A percentile compares a stretch with the other conserved stretches of the same genome.
phyloP scores from a whole-genome alignment of 2,888 invertebrate genomes.

The Drosophila antonietae region DNA sequence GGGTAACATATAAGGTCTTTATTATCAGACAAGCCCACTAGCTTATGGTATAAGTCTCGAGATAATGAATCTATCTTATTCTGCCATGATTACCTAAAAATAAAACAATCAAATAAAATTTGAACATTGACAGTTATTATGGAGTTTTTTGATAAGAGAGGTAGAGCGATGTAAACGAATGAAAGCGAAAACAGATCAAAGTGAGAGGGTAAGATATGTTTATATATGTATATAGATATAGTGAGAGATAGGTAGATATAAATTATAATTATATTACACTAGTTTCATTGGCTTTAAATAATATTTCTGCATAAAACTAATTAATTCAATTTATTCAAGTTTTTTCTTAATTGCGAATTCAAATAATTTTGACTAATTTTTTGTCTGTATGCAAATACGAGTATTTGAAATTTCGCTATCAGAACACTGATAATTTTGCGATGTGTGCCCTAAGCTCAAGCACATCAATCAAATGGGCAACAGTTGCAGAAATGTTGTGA shows the following conservation, averaged over 20 bases:
- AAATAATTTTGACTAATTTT: constrained; percentile 22
- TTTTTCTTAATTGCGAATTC: constrained; percentile 2
- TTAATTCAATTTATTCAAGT: constrained; percentile 10
- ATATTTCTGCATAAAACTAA: too few species aligned
- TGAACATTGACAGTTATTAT: not conserved
- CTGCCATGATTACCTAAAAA: not conserved
- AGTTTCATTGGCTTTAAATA: not conserved
- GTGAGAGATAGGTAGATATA: too few species aligned
- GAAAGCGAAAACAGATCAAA: too few species aligned
- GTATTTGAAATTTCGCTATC: constrained; percentile 11
- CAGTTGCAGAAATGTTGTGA: constrained; percentile 22
- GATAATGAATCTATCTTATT: not conserved
- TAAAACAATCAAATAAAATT: too few species aligned
- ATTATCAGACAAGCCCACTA: not conserved
- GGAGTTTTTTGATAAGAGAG: too few species aligned
- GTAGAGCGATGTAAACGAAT: too few species aligned
- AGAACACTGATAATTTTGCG: not conserved
- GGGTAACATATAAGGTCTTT: constrained; percentile 55
- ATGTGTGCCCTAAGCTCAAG: not conserved
- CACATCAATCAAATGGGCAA: constrained; percentile 55
- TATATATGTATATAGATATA: too few species aligned
- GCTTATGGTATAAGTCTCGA: not conserved
- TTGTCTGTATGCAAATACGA: constrained; percentile 40
- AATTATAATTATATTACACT: not conserved
- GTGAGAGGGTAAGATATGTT: too few species aligned